Conservation (phyloP, 2,113 vertebrate species). For the Coreoperca whiteheadi region DNA sequence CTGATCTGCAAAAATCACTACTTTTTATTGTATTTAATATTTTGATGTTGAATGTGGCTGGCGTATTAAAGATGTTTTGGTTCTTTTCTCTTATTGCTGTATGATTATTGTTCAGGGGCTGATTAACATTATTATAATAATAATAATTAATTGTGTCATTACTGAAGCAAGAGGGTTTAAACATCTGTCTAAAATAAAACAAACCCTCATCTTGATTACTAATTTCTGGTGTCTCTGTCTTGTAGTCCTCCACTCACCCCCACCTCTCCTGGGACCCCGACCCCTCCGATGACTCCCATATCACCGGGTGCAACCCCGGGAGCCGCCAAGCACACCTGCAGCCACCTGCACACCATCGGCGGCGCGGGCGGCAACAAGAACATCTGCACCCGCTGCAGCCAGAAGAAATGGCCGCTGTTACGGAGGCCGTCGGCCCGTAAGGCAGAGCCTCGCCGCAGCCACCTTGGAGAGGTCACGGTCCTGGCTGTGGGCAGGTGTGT, state of each 20-base stretch:
- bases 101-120: neutral
- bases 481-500: constrained; percentile 94
- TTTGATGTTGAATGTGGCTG: neutral
- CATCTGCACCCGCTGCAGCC: constrained; percentile 91
- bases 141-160: neutral
- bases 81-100: neutral
- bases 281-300: constrained; percentile 81
- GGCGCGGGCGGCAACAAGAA: constrained; percentile 86
- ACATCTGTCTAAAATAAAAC: neutral
- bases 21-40: constrained; percentile 3
- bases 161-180: neutral
- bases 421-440: constrained; percentile 81
- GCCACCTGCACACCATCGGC: constrained; percentile 93
- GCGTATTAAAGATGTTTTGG: constrained; percentile 11
- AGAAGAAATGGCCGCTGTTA: constrained; percentile 93
- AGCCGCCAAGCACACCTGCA: constrained; percentile 89
- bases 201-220: neutral
- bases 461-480: constrained; percentile 90
- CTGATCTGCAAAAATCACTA: neutral
- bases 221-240: constrained; percentile 39
- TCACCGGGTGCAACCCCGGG: constrained; percentile 73
- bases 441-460: constrained; percentile 81
- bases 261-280: constrained; percentile 80
- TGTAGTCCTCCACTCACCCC: constrained; percentile 87
- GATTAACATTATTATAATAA: neutral